phyloP scores from a whole-genome alignment of 2,113 vertebrate species.

The Osmerus mordax region DNA sequence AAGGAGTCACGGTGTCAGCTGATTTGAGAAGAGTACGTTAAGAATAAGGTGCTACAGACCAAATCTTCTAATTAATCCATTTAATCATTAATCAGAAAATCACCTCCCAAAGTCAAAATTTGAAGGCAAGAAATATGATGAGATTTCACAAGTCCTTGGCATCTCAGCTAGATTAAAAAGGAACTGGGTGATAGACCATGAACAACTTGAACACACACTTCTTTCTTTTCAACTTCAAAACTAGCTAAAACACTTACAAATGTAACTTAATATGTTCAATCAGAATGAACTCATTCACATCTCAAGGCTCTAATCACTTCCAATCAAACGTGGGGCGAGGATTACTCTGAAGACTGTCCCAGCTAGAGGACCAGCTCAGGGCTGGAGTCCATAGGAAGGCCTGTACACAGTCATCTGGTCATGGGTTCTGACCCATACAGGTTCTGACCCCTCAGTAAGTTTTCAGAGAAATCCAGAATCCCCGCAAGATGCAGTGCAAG shows the following conservation, averaged over 20 bases:
- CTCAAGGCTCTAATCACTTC: slow-evolving; percentile 13
- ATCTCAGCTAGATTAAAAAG: no score
- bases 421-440: background rate
- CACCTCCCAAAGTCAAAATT: background rate
- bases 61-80: slow-evolving; percentile 14
- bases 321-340: slow-evolving; percentile 10
- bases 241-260: background rate
- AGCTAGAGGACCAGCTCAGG: background rate
- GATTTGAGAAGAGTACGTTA: no score
- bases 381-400: background rate
- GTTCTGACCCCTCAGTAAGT: slow-evolving; percentile 35
- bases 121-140: no score
- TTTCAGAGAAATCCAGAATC: slow-evolving; percentile 35
- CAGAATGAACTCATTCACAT: slow-evolving; percentile 40
- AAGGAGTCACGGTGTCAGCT: no score
- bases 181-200: no score
- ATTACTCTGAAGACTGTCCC: slow-evolving; percentile 46
- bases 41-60: no score
- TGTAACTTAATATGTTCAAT: background rate
- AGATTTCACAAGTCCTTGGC: no score
- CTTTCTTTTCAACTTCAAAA: no score
- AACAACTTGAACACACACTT: no score
- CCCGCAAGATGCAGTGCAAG: slow-evolving; percentile 27
- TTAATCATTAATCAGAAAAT: slow-evolving; percentile 17
- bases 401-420: background rate